Conservation (phyloP, 2,888 invertebrate species). For the Melanostoma mellinum region DNA sequence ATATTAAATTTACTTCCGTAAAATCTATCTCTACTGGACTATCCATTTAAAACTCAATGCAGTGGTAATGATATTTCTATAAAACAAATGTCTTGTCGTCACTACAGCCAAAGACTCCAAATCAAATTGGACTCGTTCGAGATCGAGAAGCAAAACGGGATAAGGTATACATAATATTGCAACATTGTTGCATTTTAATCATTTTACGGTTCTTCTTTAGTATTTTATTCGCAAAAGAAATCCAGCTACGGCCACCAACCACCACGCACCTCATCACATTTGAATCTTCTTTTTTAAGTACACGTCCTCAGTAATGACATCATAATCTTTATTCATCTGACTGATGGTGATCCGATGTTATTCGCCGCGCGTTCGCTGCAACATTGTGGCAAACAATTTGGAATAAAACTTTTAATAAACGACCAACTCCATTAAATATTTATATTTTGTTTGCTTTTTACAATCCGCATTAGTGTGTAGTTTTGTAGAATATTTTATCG, state of each 20-base stretch:
- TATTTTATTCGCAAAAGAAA: slow-evolving; percentile 20
- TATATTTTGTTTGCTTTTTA: slow-evolving; percentile 54
- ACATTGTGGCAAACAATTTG: slow-evolving; percentile 77
- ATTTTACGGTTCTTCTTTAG: slow-evolving; percentile 27
- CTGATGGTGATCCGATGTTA: slow-evolving; percentile 63
- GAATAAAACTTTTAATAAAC: slow-evolving; percentile 82
- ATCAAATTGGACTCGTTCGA: slow-evolving; percentile 29
- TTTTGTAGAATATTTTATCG: slow-evolving; percentile 79
- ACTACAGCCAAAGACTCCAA: slow-evolving; percentile 29
- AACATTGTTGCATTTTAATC: slow-evolving; percentile 63
- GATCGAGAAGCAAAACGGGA: slow-evolving; percentile 1
- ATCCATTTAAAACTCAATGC: no score
- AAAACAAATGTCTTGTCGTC: background rate
- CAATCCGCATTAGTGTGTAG: slow-evolving; percentile 54
- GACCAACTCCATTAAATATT: slow-evolving; percentile 80
- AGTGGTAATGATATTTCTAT: no score
- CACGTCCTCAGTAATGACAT: slow-evolving; percentile 56
- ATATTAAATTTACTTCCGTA: no score
- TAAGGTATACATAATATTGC: slow-evolving; percentile 39
- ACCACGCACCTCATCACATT: slow-evolving; percentile 25
- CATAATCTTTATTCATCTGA: slow-evolving; percentile 71
- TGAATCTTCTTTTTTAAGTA: slow-evolving; percentile 34
- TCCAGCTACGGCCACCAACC: slow-evolving; percentile 13
- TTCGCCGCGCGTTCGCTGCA: slow-evolving; percentile 62
- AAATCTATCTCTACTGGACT: no score